A percentile compares a stretch with the other conserved stretches of the same genome.
Conservation (phyloP, 2,797 vertebrate genomes). For the Tenualosa thibaudeaui region DNA sequence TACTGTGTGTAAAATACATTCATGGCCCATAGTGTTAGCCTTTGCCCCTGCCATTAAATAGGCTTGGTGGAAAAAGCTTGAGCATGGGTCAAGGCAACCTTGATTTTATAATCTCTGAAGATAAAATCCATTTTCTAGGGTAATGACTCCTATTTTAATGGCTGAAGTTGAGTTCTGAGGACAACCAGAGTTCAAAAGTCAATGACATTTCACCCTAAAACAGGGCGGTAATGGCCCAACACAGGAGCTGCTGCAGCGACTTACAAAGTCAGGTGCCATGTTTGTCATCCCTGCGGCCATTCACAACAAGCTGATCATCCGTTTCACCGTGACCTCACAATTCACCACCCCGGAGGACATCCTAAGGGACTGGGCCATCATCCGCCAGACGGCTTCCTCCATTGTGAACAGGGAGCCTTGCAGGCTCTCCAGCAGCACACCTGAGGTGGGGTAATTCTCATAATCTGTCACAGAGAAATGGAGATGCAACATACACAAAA, state of each 20-base stretch:
- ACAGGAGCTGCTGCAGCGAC: conserved; percentile 83
- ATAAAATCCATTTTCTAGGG: neutral
- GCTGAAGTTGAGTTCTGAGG: no score
- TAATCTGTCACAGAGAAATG: conserved; percentile 13
- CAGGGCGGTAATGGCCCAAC: conserved; percentile 89
- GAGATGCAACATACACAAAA: neutral
- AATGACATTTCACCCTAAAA: neutral
- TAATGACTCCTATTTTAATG: neutral
- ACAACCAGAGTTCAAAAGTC: neutral
- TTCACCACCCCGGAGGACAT: conserved; percentile 88
- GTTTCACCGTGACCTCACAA: conserved; percentile 94
- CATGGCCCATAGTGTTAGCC: conserved; percentile 23
- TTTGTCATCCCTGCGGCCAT: conserved; percentile 91
- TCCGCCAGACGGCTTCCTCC: conserved; percentile 76
- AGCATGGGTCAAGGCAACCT: neutral
- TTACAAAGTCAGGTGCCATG: conserved; percentile 82
- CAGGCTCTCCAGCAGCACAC: neutral
- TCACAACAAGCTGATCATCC: conserved; percentile 85
- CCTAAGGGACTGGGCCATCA: conserved; percentile 86
- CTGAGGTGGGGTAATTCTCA: neutral
- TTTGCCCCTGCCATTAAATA: conserved; percentile 11
- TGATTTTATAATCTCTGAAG: neutral
- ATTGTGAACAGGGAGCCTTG: conserved; percentile 64
- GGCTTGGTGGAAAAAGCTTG: neutral
- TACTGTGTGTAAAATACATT: neutral